Conservation (phyloP, 2,797 vertebrate species). For the Oreortyx pictus region DNA sequence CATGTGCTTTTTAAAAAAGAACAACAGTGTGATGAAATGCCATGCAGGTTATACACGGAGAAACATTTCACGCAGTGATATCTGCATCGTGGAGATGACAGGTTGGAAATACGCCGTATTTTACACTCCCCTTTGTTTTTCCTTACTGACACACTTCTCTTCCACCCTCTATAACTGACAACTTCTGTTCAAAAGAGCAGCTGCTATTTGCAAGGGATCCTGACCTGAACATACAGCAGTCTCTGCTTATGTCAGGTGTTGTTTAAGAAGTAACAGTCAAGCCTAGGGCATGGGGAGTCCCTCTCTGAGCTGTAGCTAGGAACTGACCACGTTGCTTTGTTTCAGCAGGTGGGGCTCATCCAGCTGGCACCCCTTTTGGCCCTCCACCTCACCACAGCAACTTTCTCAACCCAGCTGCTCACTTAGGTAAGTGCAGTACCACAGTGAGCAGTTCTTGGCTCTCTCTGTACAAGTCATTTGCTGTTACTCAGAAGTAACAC, state of each 20-base stretch:
- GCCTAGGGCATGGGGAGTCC: background rate
- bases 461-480: background rate
- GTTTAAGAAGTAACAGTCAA: background rate
- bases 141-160: background rate
- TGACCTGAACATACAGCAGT: background rate
- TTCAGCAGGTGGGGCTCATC: constrained; percentile 89
- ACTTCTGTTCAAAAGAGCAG: background rate
- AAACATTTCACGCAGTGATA: background rate
- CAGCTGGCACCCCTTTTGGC: constrained; percentile 89
- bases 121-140: background rate
- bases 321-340: constrained; percentile 44
- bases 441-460: background rate
- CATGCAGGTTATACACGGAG: background rate
- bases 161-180: background rate
- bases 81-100: background rate
- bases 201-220: background rate
- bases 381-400: constrained; percentile 92
- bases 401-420: constrained; percentile 91
- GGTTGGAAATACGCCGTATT: background rate
- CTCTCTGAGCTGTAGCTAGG: background rate
- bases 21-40: background rate
- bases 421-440: constrained; percentile 85
- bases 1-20: background rate
- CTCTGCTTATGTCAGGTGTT: background rate
- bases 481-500: background rate